Base-by-base conservation (phyloP, 1,140 invertebrate species). In the Magallana gigas region DNA sequence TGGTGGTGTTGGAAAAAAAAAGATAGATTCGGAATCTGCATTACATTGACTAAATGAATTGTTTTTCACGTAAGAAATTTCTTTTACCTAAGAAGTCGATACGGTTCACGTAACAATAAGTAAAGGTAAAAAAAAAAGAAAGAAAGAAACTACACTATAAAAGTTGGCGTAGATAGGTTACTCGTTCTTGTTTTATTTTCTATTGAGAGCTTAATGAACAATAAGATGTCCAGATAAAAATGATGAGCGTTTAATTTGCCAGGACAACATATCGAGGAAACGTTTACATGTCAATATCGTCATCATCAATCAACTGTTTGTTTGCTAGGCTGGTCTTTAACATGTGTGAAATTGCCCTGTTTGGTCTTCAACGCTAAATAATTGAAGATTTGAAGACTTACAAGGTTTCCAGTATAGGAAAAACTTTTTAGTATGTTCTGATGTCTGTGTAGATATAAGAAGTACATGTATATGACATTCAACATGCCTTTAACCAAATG, bases 281-380 rank as follows among this genome's bases (percentile, higher is more conserved):
- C 8, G 68, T 29, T 29, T 18, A 29, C 8, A 12, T 18, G 23
- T 14, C 23, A 18, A 29, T 29, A 12, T 76, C 68, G 11, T 36
- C 23, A 76, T 76, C 23, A 29, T 29, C 36, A 18, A 76, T 76
- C 68, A 76, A 23, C 29, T 68, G 5, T n/a, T 9, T 76, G 18
- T 76, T 36, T 76, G 68, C 12, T 3, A 76, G 68, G 36, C 68
- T 29, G 36, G 36, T 76, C 68, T 8, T 76, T 76, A 29, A 29
- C 23, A 76, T 76, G 68, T 23, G 68, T 76, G 23, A 29, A 76
- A 76, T 76, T 18, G 23, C 68, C 68, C 68, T 36, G 5, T 76
- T 76, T 76, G 68, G 18, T 12, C 0, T 23, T 23, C 23, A 23
- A 29, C 29, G 68, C 36, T 29, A 76, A 76, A 76, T 76, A 23